These are phyloP conservation scores for Coptodon rendalli DNA, from an alignment of 2,113 vertebrate genomes.

Conservation along the genomic window DNA sequence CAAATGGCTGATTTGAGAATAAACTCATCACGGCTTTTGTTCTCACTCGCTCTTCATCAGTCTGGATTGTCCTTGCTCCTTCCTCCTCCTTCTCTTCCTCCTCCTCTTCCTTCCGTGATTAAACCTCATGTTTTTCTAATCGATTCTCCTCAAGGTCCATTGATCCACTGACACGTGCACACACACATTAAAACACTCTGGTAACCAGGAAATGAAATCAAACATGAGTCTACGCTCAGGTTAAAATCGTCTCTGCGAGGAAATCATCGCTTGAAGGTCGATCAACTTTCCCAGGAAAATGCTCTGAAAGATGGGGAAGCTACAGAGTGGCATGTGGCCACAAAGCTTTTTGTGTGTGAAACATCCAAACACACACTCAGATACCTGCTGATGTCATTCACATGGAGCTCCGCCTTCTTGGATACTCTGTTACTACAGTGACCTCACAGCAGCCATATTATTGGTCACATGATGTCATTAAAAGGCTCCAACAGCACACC, in stretches of 20 bases:
- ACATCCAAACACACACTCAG: neutral
- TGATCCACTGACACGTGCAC: constrained; percentile 35
- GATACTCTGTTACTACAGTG: neutral
- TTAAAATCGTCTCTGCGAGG: neutral
- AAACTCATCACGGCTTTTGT: constrained; percentile 3
- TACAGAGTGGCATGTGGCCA: neutral
- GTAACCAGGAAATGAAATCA: neutral
- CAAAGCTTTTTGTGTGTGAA: neutral
- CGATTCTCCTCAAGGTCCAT: constrained; percentile 49
- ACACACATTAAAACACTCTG: neutral
- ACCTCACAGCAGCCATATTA: neutral
- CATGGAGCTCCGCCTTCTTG: neutral
- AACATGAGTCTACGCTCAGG: neutral
- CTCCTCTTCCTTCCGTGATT: neutral
- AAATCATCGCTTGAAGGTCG: neutral
- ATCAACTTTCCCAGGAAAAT: neutral
- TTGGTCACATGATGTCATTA: neutral
- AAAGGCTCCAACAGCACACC: neutral
- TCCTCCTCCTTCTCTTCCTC: neutral
- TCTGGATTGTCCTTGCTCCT: neutral
- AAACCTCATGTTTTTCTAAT: constrained; percentile 48
- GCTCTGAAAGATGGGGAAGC: neutral
- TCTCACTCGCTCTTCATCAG: neutral
- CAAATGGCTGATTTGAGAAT: neutral
- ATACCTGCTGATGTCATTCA: neutral